Base-by-base conservation (phyloP, 2,888 invertebrate species). In the Germaria angustata region DNA sequence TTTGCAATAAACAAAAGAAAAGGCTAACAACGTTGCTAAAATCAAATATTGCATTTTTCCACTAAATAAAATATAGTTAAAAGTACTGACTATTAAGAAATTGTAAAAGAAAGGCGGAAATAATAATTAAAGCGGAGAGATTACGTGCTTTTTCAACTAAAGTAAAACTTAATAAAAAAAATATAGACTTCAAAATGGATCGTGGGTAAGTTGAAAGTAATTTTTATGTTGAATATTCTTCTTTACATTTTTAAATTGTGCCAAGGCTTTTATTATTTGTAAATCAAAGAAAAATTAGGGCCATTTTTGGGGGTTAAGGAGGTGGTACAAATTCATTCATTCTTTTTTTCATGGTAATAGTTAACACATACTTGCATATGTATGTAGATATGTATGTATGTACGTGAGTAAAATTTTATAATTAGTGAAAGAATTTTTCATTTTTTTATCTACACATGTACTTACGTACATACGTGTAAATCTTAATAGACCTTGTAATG, bases 141-240 rank as follows among this genome's bases (percentile, higher is more conserved):
- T 66, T 76, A 76, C 75, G 66, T 65, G 78, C 61, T 78, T 59
- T 41, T 39, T 55, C 49, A 78, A 59, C n/a, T n/a, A 66, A 28
- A 46, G 20, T 2, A 55, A 55, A 51, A n/a, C 15, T 32, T 44
- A 1, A 53, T 32, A 55, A 11, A 77, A 46, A 49, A 55, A 41
- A 17, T 15, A 24, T 71, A 81, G 69, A 79, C 65, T 77, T 65
- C 57, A 76, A 87, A 86, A 90, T 90, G 90, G 90, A 90, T 82
- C 90, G 90, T 76, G 90, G 90, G 90, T 90, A 85, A 88, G 88
- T 85, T 61, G 39, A 32, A 46, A 41, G 28, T 46, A 57, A n/a
- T 49, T 65, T 0, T 49, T 24, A 24, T 22, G 8, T 3, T 24
- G 0, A 44, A 44, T 20, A 44, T 8, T 44, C 1, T 2, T 66